phyloP scores from a whole-genome alignment of 2,888 invertebrate genomes.

The Aplocera efformata region DNA sequence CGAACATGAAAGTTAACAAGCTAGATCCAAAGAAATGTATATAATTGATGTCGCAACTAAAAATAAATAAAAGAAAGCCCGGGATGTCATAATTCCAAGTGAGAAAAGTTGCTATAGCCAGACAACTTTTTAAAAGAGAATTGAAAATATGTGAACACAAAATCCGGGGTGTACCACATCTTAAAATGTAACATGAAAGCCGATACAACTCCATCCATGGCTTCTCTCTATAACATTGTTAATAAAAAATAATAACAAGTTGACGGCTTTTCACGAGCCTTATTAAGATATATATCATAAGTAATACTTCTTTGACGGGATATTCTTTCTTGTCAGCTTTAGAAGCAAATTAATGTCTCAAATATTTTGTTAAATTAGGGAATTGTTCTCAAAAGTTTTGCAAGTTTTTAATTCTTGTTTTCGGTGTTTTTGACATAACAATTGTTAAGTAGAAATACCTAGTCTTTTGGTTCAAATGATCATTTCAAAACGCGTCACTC shows the following conservation, averaged over 20 bases:
- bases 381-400: too few species aligned
- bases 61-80: conserved; percentile 11
- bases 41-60: neutral
- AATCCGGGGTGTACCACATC: conserved; percentile 19
- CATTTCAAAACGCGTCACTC: too few species aligned
- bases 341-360: too few species aligned
- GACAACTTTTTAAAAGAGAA: conserved; percentile 15
- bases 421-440: too few species aligned
- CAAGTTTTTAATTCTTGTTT: too few species aligned
- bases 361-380: too few species aligned
- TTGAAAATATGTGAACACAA: conserved; percentile 12
- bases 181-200: conserved; percentile 54
- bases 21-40: too few species aligned
- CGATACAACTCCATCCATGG: conserved; percentile 52
- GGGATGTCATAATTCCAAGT: conserved; percentile 19
- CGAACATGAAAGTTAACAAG: too few species aligned
- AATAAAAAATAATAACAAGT: conserved; percentile 52
- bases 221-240: conserved; percentile 64
- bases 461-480: too few species aligned
- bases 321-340: conserved; percentile 35
- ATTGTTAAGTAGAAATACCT: too few species aligned
- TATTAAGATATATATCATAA: conserved; percentile 55
- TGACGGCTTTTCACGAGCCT: conserved; percentile 63
- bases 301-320: conserved; percentile 58
- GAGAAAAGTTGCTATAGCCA: conserved; percentile 17